phyloP scores from a whole-genome alignment of 2,797 vertebrate genomes.

The Molothrus aeneus region DNA sequence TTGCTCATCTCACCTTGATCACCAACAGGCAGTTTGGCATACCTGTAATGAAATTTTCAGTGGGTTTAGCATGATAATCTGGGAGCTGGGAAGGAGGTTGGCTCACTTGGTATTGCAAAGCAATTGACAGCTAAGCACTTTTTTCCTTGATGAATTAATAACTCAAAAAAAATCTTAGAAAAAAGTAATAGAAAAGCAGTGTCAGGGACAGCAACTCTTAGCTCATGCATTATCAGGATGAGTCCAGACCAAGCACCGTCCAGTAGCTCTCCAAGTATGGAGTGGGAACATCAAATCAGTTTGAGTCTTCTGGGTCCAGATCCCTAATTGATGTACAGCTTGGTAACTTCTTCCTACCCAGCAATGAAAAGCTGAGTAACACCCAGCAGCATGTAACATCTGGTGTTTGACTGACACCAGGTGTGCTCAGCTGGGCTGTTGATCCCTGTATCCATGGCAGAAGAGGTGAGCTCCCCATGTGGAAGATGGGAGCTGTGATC shows the following conservation, averaged over 20 bases:
- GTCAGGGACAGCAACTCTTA: neutral
- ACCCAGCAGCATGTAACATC: neutral
- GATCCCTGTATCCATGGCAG: accelerated
- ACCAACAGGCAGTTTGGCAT: neutral
- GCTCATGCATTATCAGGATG: neutral
- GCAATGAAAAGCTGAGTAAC: neutral
- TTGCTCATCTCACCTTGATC: neutral
- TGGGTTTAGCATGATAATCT: neutral
- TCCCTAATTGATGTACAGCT: neutral
- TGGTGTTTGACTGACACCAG: neutral
- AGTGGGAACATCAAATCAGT: neutral
- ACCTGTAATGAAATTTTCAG: neutral
- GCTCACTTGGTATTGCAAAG: neutral
- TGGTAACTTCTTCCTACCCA: neutral
- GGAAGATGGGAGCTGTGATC: neutral
- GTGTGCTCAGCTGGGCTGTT: neutral
- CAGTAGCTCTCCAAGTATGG: neutral
- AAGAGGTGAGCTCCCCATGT: neutral
- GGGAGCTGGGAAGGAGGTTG: neutral
- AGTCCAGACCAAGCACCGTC: neutral
- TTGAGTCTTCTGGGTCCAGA: neutral
- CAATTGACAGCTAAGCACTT: neutral
- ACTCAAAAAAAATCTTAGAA: neutral
- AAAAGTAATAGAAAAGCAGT: neutral
- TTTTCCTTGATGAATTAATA: neutral